Base-by-base conservation (phyloP, 1,140 invertebrate genomes). In the Neodiprion lecontei region DNA sequence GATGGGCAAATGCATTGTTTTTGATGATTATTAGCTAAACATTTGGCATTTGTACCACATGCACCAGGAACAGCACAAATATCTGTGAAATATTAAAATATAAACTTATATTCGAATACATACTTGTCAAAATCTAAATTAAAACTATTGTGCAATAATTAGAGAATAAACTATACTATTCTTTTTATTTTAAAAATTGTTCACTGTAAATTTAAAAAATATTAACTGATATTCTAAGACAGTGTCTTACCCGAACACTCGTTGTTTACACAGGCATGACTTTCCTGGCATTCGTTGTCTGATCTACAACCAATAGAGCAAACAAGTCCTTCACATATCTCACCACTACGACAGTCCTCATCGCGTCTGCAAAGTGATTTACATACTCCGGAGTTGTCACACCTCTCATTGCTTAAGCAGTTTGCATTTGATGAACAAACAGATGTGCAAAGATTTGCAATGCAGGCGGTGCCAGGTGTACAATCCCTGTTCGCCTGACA, bases 21-120 rank as follows among this genome's bases (percentile, higher is more conserved):
- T 67, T 89, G 87, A 84, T 97, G 95, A 81, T 93, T 91, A 72
- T 90, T 84, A 2, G 93, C 90, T 48, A 85, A 83, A 81, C 96
- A 97, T 40, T 91, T 78, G 2, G 95, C 93, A 84, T 97, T 97
- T 7, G 92, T 94, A 28, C 95, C 95, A 84, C 96, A 97, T n/a
- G 93, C 91, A n/a, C 92, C 93, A 10, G 93, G 91, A 67, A 93
- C 90, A 1, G 88, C 86, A 79, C 96, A 97, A 7, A 92, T 90
- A 90, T 96, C 92, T 78, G 72, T 12, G 77, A 81, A 61, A 61
- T 61, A 61, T 61, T 50, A 5, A 17, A 72, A 47, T 69, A 14
- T 11, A 12, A 48, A 61, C 17, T 21, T 21, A 21, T 21, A 21
- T 21, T 21, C 17, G 17, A 67, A 11, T 77, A 10, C 1, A 61